Evolutionary conservation across 2,888 invertebrate genomes (phyloP).

Genomic region (Melinopterus prodromus): DNA sequence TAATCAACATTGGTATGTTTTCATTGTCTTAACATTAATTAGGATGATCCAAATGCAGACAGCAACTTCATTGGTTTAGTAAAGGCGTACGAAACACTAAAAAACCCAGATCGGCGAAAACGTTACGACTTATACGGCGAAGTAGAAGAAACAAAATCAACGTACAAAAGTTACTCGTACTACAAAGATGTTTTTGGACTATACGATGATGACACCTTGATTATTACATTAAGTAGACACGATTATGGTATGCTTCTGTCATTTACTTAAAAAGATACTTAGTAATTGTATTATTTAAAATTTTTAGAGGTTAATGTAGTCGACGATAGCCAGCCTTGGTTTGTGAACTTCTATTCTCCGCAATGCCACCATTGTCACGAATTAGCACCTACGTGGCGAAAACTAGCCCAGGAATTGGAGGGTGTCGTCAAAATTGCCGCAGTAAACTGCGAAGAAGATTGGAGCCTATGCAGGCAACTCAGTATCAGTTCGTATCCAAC

Average conservation of each 20-base stretch:
- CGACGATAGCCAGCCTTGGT: conserved; percentile 75
- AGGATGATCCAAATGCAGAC: conserved; percentile 79
- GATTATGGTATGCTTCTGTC: conserved; percentile 71
- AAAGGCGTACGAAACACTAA: conserved; percentile 86
- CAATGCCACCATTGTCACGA: conserved; percentile 87
- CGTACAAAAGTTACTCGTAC: conserved; percentile 83
- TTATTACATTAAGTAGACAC: conserved; percentile 76
- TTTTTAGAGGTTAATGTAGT: conserved; percentile 60
- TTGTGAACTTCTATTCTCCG: conserved; percentile 89
- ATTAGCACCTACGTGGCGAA: conserved; percentile 84
- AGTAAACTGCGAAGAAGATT: conserved; percentile 89
- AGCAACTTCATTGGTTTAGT: conserved; percentile 81
- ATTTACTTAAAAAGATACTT: background rate
- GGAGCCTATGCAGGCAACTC: conserved; percentile 77
- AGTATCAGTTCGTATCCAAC: conserved; percentile 80
- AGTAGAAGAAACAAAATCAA: conserved; percentile 69
- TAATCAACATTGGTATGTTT: background rate
- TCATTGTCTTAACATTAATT: conserved; percentile 42
- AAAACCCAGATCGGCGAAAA: conserved; percentile 80
- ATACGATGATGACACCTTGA: conserved; percentile 85
- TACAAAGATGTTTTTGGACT: conserved; percentile 84
- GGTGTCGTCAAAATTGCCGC: conserved; percentile 83
- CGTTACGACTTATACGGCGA: conserved; percentile 84
- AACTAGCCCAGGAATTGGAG: conserved; percentile 77
- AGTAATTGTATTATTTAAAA: conserved; percentile 13